Base-by-base conservation (phyloP, 1,140 invertebrate genomes). In the Polypedilum vanderplanki region DNA sequence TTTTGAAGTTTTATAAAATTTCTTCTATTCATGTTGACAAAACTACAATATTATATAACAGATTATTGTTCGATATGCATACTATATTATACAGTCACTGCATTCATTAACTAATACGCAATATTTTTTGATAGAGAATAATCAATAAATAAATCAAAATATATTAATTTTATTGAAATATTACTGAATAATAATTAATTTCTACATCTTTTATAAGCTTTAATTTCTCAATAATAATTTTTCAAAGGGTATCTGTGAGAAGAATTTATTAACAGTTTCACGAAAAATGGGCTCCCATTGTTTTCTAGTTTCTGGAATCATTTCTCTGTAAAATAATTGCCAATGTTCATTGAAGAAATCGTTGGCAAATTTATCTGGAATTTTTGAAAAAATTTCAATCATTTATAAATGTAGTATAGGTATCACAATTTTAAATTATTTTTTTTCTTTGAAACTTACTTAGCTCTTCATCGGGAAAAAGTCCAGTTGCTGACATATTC, bases 321-420 rank as follows among this genome's bases (percentile, higher is more conserved):
- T 79, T 1, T 79, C 76, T 76, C 79, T 76, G 40, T 80, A 81
- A 0, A 81, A 77, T 33, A 78, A 75, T 1, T 77, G 80, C 81
- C 81, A 82, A 41, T 82, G 79, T 74, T 82, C 79, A 74, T 82
- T 82, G 12, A 82, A 77, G 74, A 82, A 82, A 41, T 82, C 80
- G 76, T 82, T 65, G n/a, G 81, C 77, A 65, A 82, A 77, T 33
- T 79, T 77, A 77, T 82, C 81, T 82, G 17, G 7, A 46, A 46
- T 40, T 73, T 17, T 24, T 18, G 57, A 24, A 18, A 74, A 74
- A 76, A 10, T 57, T 8, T 41, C 40, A 75, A 74, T 24, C 74
- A 70, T 40, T 17, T 15, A 20, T 1, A 12, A 3, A 1, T 9
- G n/a, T 9, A 41, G 12, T 74, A 22, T 2, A 15, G 67, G 40